These are phyloP conservation scores for Lota lota DNA, from an alignment of 2,113 vertebrate species.

Conservation along the genomic window DNA sequence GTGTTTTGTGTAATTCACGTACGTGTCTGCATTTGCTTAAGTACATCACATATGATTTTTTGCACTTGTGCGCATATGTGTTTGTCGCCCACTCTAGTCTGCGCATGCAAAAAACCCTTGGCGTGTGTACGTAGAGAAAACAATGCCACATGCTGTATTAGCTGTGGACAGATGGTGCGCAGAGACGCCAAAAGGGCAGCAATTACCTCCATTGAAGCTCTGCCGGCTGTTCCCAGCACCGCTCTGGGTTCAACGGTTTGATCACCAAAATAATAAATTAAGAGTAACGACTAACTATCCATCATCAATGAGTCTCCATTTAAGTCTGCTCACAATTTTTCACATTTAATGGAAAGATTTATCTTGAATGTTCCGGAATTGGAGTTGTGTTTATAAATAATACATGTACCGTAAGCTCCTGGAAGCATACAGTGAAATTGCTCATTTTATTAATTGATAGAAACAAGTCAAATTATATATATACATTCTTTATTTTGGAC, in stretches of 20 bases:
- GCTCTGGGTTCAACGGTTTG: conserved; percentile 30
- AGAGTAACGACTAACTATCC: too few species aligned
- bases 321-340: too few species aligned
- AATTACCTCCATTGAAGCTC: conserved; percentile 51
- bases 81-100: background rate
- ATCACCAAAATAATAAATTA: conserved; percentile 1
- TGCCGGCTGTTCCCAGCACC: conserved; percentile 29
- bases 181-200: conserved; percentile 50
- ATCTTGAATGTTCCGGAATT: too few species aligned
- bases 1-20: background rate
- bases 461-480: too few species aligned
- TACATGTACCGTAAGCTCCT: too few species aligned
- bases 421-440: too few species aligned
- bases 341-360: too few species aligned
- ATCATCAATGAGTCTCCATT: too few species aligned
- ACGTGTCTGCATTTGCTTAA: background rate
- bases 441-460: too few species aligned
- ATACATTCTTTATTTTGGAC: too few species aligned
- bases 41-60: conserved; percentile 13
- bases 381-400: too few species aligned
- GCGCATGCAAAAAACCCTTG: conserved; percentile 12
- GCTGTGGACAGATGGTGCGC: conserved; percentile 56
- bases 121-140: conserved; percentile 20
- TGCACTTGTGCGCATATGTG: conserved; percentile 2
- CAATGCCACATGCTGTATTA: conserved; percentile 44